Evolutionary conservation across 2,797 vertebrate species (phyloP).

Genomic region (Odontamblyopus rebecca): DNA sequence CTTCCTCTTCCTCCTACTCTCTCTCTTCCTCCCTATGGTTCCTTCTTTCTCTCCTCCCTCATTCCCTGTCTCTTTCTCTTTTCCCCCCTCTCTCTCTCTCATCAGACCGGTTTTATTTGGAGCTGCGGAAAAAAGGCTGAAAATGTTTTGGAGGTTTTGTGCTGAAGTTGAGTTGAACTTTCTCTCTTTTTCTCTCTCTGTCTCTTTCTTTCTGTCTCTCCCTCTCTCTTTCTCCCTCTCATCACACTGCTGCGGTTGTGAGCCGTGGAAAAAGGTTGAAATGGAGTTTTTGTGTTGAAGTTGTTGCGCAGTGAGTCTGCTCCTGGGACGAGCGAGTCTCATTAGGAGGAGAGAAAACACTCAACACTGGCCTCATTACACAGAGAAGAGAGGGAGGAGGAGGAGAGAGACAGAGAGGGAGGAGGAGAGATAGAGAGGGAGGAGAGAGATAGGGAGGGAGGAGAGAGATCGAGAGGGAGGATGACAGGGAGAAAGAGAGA

Average conservation of each 20-base stretch:
- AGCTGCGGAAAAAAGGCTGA: slow-evolving; percentile 38
- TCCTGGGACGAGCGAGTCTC: slow-evolving; percentile 61
- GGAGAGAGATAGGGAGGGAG: neutral
- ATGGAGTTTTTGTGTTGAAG: slow-evolving; percentile 54
- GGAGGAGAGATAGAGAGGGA: neutral
- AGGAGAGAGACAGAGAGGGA: neutral
- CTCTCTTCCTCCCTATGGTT: no score
- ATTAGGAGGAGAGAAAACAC: slow-evolving; percentile 76
- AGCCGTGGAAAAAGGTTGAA: slow-evolving; percentile 32
- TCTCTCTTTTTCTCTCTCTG: no score
- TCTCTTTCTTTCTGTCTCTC: no score
- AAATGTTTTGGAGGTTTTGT: no score
- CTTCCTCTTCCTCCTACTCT: no score
- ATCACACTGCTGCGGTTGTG: no score
- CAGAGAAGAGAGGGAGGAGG: neutral
- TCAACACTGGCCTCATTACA: slow-evolving; percentile 74
- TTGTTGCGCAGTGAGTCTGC: slow-evolving; percentile 54
- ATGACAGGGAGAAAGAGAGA: no score
- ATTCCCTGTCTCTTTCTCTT: no score
- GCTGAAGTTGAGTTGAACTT: no score
- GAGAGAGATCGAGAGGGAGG: no score
- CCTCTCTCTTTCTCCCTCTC: no score
- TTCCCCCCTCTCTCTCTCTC: slow-evolving; percentile 31
- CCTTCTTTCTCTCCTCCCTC: no score
- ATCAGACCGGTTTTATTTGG: slow-evolving; percentile 57